phyloP scores from a whole-genome alignment of 2,888 invertebrate species.

The Flabesymbios commensalis region DNA sequence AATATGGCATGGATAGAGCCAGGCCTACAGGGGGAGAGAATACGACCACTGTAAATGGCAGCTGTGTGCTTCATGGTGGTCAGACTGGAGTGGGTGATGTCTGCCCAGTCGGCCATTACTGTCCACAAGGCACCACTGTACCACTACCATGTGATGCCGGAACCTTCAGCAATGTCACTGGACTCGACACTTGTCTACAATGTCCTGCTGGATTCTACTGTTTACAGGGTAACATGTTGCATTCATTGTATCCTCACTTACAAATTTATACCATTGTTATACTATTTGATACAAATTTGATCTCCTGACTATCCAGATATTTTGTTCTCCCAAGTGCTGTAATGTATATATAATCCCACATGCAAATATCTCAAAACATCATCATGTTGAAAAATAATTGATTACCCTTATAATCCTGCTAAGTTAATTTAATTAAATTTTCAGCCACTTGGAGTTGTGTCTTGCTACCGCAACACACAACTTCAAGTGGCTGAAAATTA shows the following conservation, averaged over 20 bases:
- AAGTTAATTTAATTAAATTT: too few relatives aligned
- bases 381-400: too few relatives aligned
- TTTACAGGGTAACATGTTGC: neutral
- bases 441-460: too few relatives aligned
- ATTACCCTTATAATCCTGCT: too few relatives aligned
- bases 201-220: constrained; percentile 58
- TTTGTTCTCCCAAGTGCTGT: too few relatives aligned
- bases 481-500: too few relatives aligned
- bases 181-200: constrained; percentile 40
- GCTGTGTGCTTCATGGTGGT: constrained; percentile 38
- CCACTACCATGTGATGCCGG: constrained; percentile 51
- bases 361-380: too few relatives aligned
- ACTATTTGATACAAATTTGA: too few relatives aligned
- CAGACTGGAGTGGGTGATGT: constrained; percentile 56
- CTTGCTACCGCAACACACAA: too few relatives aligned
- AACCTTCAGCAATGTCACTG: constrained; percentile 45
- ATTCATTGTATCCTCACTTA: neutral
- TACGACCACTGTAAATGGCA: constrained; percentile 32
- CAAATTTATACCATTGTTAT: too few relatives aligned
- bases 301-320: too few relatives aligned
- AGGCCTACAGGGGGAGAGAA: constrained; percentile 40
- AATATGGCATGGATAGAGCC: constrained; percentile 50
- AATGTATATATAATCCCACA: too few relatives aligned
- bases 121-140: constrained; percentile 49
- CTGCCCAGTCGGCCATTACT: constrained; percentile 51